Evolutionary conservation across 2,113 vertebrate genomes (phyloP), one percentile per base, ranked within the genome.

Genomic region (Cheirogaleus medius): DNA sequence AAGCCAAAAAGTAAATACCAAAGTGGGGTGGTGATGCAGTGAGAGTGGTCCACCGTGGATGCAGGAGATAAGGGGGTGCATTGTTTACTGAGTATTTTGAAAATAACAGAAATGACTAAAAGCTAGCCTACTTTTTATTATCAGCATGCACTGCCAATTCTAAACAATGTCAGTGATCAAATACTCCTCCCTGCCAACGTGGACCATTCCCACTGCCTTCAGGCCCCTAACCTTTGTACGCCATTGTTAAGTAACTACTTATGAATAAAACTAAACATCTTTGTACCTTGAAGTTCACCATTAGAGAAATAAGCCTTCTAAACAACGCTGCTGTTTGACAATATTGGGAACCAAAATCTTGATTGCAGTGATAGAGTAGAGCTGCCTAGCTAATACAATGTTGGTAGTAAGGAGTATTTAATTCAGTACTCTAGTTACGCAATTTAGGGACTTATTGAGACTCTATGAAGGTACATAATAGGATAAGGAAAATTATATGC

Each of bases 401-500:
- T n/a, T 97, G 96, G 84, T 32, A 64, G 58, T 2, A 80, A 54
- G 29, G 58, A 68, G 8, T 87, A 42, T 89, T 81, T 89, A 76
- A 76, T 83, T 93, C 56, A 87, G 37, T 87, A 42, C 34, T 71
- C 32, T 39, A 8, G 49, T 25, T 80, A 87, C 58, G 23, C 60
- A 64, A 21, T 9, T 78, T 77, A 49, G 49, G 34, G 77, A 83
- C 25, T 56, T 87, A 80, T 6, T 87, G 69, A 86, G 27, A 69
- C 56, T n/a, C 52, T 49, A 64, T 44, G 69, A 96, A 95, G 56
- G 11, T 54, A 34, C 39, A 32, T 89, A 83, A 87, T 89, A 34
- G 47, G n/a, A 37, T 89, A 88, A 93, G 56, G 71, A 88, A 93
- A 95, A 83, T 90, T 85, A 93, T 74, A 49, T 88, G 27, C 27